Evolutionary conservation across 2,888 invertebrate genomes (phyloP).

Genomic region (Hetaerina titia): DNA sequence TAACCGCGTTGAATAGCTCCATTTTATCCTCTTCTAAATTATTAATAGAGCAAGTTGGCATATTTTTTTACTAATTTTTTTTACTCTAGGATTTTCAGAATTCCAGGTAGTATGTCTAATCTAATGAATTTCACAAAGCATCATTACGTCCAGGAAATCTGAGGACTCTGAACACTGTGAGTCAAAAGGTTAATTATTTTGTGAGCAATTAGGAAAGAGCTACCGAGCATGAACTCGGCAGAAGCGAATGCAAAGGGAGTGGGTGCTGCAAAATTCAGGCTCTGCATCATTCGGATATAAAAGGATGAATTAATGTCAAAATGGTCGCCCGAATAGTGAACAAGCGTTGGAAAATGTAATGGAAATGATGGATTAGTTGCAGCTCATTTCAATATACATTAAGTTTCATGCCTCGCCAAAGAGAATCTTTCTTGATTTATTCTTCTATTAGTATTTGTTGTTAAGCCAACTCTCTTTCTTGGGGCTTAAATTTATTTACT

Average conservation of each 20-base stretch:
- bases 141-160: too few species aligned
- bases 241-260: not conserved
- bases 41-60: too few species aligned
- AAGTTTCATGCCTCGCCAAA: not conserved
- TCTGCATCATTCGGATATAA: not conserved
- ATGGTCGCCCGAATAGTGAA: not conserved
- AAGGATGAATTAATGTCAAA: not conserved
- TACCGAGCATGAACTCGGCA: not conserved
- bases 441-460: too few species aligned
- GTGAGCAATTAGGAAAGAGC: not conserved
- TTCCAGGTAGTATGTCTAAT: too few species aligned
- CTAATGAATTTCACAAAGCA: too few species aligned
- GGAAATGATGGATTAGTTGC: not conserved
- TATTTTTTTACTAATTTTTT: too few species aligned
- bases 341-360: not conserved
- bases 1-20: too few species aligned
- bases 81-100: too few species aligned
- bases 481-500: too few species aligned
- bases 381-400: not conserved
- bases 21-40: too few species aligned
- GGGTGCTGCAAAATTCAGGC: not conserved
- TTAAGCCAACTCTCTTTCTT: too few species aligned
- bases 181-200: not conserved
- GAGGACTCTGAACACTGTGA: too few species aligned
- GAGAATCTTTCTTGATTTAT: not conserved